phyloP scores from a whole-genome alignment of 1,140 invertebrate genomes.

The Cydia pomonella region DNA sequence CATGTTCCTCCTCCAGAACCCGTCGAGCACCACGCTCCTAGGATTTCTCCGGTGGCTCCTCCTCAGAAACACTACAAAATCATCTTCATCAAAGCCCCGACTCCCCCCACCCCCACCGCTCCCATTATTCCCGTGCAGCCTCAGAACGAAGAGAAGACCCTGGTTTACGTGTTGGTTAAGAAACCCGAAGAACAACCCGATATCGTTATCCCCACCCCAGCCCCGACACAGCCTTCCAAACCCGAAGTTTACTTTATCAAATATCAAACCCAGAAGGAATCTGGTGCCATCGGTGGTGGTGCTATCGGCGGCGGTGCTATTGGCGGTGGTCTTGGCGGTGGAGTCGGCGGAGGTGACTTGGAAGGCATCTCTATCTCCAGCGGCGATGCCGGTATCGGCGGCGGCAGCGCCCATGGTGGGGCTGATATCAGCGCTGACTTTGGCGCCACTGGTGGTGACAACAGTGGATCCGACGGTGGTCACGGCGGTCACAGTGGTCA shows the following conservation, averaged over 20 bases:
- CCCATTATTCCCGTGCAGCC: slow-evolving; percentile 87
- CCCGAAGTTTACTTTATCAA: slow-evolving; percentile 94
- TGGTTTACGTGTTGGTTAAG: slow-evolving; percentile 94
- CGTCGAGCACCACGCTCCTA: slow-evolving; percentile 82
- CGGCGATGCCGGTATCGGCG: slow-evolving; percentile 41
- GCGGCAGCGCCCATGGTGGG: slow-evolving; percentile 54
- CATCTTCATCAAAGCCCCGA: slow-evolving; percentile 93
- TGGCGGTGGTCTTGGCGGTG: slow-evolving; percentile 48
- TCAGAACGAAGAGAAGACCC: slow-evolving; percentile 93
- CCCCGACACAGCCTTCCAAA: slow-evolving; percentile 90
- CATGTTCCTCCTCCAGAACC: slow-evolving; percentile 82
- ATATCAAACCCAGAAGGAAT: slow-evolving; percentile 89
- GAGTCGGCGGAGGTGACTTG: slow-evolving; percentile 46
- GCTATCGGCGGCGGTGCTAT: slow-evolving; percentile 51
- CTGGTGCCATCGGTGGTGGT: slow-evolving; percentile 65
- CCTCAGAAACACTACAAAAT: slow-evolving; percentile 93
- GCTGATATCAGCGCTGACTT: slow-evolving; percentile 61
- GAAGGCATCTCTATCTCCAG: slow-evolving; percentile 44
- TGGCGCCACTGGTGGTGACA: slow-evolving; percentile 58
- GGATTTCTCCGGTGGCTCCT: slow-evolving; percentile 81
- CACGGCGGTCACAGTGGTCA: slow-evolving; percentile 60
- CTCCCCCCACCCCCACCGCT: slow-evolving; percentile 87
- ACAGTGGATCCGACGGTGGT: slow-evolving; percentile 49
- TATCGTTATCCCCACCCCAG: slow-evolving; percentile 86
- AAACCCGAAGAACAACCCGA: slow-evolving; percentile 90